These are phyloP conservation scores for Keiferia lycopersicella DNA, from an alignment of 2,888 invertebrate genomes.

Conservation along the genomic window DNA sequence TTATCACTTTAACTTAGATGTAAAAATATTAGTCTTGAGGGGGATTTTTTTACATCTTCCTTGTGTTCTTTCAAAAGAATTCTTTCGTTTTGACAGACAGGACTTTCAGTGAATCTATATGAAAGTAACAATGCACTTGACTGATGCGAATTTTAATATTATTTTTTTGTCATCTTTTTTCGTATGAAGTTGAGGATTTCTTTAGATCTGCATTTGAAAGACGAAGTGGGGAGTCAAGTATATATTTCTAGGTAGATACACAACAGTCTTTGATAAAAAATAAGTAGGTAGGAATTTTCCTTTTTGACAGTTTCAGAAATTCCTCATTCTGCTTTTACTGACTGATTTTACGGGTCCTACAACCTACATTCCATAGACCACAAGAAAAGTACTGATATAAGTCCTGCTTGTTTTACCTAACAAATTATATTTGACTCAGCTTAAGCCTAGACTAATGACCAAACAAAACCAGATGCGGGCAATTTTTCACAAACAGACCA, in stretches of 20 bases:
- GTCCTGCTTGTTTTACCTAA: neutral
- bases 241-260: neutral
- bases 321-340: no score
- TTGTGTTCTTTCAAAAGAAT: slow-evolving; percentile 23
- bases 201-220: neutral
- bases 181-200: neutral
- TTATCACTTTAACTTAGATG: slow-evolving; percentile 25
- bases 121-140: slow-evolving; percentile 24
- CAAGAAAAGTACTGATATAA: neutral
- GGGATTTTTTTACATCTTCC: slow-evolving; percentile 27
- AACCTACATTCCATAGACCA: neutral
- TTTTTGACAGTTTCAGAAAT: no score
- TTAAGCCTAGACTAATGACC: slow-evolving; percentile 11
- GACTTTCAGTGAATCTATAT: slow-evolving; percentile 29
- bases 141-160: slow-evolving; percentile 31
- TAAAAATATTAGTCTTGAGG: neutral
- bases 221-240: neutral
- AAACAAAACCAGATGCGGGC: slow-evolving; percentile 10
- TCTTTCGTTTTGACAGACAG: slow-evolving; percentile 30
- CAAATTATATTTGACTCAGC: slow-evolving; percentile 6
- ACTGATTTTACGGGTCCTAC: no score
- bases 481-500: slow-evolving; percentile 18
- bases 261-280: no score
- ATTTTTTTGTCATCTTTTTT: slow-evolving; percentile 1
- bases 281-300: no score